Base-by-base conservation (phyloP, 2,888 invertebrate species). In the Slavum lentiscoides region DNA sequence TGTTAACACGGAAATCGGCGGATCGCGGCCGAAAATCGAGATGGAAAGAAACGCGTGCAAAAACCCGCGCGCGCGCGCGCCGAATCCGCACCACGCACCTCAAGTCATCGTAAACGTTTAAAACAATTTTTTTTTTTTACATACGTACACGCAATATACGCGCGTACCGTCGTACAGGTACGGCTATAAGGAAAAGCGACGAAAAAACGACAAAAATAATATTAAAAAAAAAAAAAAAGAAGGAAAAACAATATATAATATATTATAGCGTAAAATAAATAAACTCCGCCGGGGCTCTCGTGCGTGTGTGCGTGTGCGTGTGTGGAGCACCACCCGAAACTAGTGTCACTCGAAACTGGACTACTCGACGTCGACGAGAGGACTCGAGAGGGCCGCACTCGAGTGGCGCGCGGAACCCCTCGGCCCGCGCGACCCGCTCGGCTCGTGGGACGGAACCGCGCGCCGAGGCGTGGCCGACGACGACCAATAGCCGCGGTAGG, bases 311-410 rank as follows among this genome's bases (percentile, higher is more conserved):
- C 30, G 30, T 30, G 30, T 30, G 4, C 77, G 77, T 80, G 70
- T 39, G 64, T 75, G 58, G 75, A 75, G 77, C 77, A 80, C 77
- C 70, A 80, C 77, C 77, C 77, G 77, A 80, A 80, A 80, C 77
- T 80, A 80, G 77, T 80, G 77, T 80, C 77, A 80, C 77, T 80
- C 77, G 77, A 80, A 80, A 80, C 77, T 80, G 77, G 77, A 80
- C 77, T 80, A 80, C 77, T 80, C 77, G 77, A 80, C 77, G 77
- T 80, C 77, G 77, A 80, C 77, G 77, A 80, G 77, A 80, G 77
- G 77, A 80, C 77, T 80, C 77, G 77, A 80, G 77, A 80, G 77
- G 55, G 75, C 75, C 67, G 67, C 75, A 75, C 75, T 75, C 75
- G 75, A 75, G 75, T 75, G 67, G 77, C 64, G 30, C 30, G 4